Conservation (phyloP, 2,888 invertebrate genomes). For the Thera britannica region DNA sequence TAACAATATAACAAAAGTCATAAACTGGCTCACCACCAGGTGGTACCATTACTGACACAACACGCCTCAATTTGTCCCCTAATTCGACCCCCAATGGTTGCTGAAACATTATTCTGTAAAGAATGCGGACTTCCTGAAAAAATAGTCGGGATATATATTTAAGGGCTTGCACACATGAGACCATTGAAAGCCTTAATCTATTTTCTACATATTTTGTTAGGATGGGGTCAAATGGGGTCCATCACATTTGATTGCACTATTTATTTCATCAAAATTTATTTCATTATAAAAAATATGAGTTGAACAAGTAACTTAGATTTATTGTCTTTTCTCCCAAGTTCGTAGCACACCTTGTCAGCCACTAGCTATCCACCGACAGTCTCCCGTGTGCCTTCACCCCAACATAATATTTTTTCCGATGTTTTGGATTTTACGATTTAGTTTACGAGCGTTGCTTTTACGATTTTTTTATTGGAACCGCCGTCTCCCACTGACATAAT, state of each 20-base stretch:
- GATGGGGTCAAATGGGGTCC: too few relatives aligned
- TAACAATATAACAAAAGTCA: background rate
- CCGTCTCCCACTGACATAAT: constrained; percentile 43
- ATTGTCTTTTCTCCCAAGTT: background rate
- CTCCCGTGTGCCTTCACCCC: constrained; percentile 19
- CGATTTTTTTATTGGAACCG: constrained; percentile 59
- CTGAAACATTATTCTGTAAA: constrained; percentile 2
- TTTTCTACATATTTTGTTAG: background rate
- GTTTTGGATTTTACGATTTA: constrained; percentile 40
- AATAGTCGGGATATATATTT: constrained; percentile 1
- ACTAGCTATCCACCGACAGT: background rate
- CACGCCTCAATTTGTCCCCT: constrained; percentile 5
- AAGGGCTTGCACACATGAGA: constrained; percentile 3
- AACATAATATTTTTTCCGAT: constrained; percentile 44
- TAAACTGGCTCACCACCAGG: constrained; percentile 3
- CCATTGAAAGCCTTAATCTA: background rate
- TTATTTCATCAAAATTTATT: too few relatives aligned
- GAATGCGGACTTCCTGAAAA: constrained; percentile 9
- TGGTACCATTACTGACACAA: constrained; percentile 1
- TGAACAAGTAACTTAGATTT: background rate
- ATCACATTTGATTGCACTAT: too few relatives aligned
- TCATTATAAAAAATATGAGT: too few relatives aligned
- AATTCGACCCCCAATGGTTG: constrained; percentile 3
- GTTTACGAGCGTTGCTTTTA: constrained; percentile 52
- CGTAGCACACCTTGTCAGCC: background rate